phyloP scores from a whole-genome alignment of 2,888 invertebrate genomes.

The Ditula angustiorana region DNA sequence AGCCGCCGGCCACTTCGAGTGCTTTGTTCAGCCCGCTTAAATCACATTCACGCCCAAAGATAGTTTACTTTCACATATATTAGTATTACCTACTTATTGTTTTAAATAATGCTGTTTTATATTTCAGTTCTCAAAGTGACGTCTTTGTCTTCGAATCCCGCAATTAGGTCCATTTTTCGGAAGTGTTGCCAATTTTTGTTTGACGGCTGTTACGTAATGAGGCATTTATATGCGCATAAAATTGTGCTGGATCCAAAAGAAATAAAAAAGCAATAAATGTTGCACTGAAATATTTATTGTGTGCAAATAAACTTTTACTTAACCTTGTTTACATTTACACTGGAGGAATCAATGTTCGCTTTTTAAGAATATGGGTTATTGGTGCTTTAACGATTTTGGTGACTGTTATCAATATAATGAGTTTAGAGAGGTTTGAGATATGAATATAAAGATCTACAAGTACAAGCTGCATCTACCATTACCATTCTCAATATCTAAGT shows the following conservation, averaged over 20 bases:
- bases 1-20: not conserved
- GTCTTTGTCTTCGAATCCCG: too few species aligned
- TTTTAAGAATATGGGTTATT: conserved; percentile 5
- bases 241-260: conserved; percentile 17
- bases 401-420: too few species aligned
- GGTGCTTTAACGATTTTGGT: too few species aligned
- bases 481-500: too few species aligned
- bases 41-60: conserved; percentile 7
- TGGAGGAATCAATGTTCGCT: conserved; percentile 18
- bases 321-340: conserved; percentile 4
- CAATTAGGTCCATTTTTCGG: not conserved
- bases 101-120: too few species aligned
- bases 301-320: conserved; percentile 14
- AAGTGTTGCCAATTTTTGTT: conserved; percentile 22
- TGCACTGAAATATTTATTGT: conserved; percentile 27
- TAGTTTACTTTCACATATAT: not conserved
- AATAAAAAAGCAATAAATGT: conserved; percentile 21
- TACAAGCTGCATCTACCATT: too few species aligned
- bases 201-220: conserved; percentile 7
- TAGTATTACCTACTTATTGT: too few species aligned
- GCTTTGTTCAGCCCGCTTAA: not conserved
- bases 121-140: too few species aligned
- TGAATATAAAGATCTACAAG: too few species aligned
- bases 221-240: conserved; percentile 23
- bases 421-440: too few species aligned